Conservation (phyloP, 2,797 vertebrate species). For the Cyprinella venusta region DNA sequence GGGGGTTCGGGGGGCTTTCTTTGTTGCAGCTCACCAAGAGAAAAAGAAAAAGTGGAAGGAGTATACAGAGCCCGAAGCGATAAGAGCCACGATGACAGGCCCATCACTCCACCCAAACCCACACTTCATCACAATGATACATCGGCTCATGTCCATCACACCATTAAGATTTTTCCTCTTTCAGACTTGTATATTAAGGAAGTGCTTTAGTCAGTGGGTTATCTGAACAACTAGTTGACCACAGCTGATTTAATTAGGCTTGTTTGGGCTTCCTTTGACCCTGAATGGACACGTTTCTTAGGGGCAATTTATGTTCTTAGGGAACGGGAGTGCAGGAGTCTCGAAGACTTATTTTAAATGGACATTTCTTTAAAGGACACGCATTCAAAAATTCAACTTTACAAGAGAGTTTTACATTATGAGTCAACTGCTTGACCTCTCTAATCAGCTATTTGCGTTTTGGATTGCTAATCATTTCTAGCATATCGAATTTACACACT, state of each 20-base stretch:
- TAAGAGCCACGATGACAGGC: slow-evolving; percentile 31
- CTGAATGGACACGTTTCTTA: background rate
- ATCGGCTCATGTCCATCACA: slow-evolving; percentile 6
- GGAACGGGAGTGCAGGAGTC: background rate
- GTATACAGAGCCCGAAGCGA: slow-evolving; percentile 40
- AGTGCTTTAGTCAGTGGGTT: background rate
- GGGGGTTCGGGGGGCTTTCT: slow-evolving; percentile 64
- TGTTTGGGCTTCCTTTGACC: background rate
- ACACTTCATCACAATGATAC: slow-evolving; percentile 21
- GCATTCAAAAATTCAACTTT: too few relatives aligned
- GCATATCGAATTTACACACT: background rate
- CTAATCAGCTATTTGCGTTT: background rate
- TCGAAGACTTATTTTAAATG: background rate
- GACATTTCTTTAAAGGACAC: background rate
- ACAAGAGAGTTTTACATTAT: background rate
- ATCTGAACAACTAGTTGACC: background rate
- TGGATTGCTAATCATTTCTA: background rate
- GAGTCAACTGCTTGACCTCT: background rate
- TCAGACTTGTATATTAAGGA: background rate
- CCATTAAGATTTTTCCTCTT: background rate
- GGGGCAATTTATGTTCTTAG: background rate
- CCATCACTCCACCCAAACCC: slow-evolving; percentile 37
- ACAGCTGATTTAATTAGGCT: background rate
- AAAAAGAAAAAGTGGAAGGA: slow-evolving; percentile 32
- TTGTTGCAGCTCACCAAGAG: slow-evolving; percentile 66